These are phyloP conservation scores for Leptogaster cylindrica DNA, from an alignment of 2,888 invertebrate genomes.

Conservation along the genomic window DNA sequence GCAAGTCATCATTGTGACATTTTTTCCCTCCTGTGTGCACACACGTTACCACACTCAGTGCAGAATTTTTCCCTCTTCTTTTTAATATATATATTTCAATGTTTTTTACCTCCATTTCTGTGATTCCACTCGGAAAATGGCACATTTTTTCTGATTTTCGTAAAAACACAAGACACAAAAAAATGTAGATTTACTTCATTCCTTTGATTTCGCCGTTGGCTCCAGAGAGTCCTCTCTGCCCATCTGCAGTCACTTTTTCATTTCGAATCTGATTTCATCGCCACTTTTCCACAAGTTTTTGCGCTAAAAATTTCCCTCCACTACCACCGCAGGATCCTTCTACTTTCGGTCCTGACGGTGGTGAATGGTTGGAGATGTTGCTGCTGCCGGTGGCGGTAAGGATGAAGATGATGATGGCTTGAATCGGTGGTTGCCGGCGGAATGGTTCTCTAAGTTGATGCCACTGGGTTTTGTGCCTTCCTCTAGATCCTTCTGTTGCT, in stretches of 20 bases:
- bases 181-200: constrained; percentile 8
- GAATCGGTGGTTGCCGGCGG: too few relatives aligned
- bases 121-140: constrained; percentile 1
- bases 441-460: too few relatives aligned
- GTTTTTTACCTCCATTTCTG: too few relatives aligned
- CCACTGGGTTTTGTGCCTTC: too few relatives aligned
- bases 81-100: constrained; percentile 9
- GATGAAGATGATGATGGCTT: too few relatives aligned
- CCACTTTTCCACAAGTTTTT: constrained; percentile 35
- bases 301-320: too few relatives aligned
- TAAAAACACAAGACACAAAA: constrained; percentile 12
- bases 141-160: background rate
- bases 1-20: constrained; percentile 16
- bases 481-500: too few relatives aligned
- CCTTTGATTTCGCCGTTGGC: constrained; percentile 2
- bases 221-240: background rate
- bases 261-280: constrained; percentile 30
- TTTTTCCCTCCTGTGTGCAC: constrained; percentile 14
- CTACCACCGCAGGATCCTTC: too few relatives aligned
- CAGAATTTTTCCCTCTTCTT: background rate
- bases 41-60: constrained; percentile 1
- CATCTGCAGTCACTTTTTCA: constrained; percentile 21
- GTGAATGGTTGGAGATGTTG: background rate
- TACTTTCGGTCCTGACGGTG: background rate
- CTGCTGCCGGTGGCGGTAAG: background rate